These are phyloP conservation scores for Clitarchus hookeri DNA, from an alignment of 2,888 invertebrate species.

Conservation along the genomic window DNA sequence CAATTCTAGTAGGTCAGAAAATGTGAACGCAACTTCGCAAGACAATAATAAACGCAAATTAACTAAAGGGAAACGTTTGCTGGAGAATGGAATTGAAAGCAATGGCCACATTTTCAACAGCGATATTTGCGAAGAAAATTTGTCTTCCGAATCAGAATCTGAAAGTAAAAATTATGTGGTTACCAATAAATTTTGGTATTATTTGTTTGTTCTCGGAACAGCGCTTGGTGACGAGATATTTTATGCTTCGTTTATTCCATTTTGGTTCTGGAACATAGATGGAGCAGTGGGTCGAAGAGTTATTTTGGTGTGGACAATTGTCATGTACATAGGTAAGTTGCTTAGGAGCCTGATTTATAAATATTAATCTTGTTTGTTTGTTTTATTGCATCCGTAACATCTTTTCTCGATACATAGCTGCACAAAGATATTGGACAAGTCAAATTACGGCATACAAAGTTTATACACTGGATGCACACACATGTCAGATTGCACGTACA, in stretches of 20 bases:
- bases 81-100: constrained; percentile 42
- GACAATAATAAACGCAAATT: not conserved
- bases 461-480: too few relatives aligned
- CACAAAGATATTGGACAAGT: too few relatives aligned
- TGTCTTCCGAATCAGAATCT: constrained; percentile 53
- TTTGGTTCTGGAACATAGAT: constrained; percentile 95
- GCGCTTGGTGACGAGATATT: constrained; percentile 89
- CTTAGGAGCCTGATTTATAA: not conserved
- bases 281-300: constrained; percentile 83
- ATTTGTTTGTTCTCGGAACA: constrained; percentile 82
- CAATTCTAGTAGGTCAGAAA: constrained; percentile 46
- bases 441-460: too few relatives aligned
- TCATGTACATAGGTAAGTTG: constrained; percentile 79
- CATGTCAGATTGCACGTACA: too few relatives aligned
- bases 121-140: constrained; percentile 55
- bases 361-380: too few relatives aligned
- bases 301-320: constrained; percentile 78
- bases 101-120: constrained; percentile 39
- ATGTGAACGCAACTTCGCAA: constrained; percentile 46
- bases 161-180: constrained; percentile 60
- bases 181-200: constrained; percentile 80
- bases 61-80: not conserved
- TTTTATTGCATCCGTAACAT: too few relatives aligned
- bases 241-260: constrained; percentile 89
- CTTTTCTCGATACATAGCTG: too few relatives aligned